Evolutionary conservation across 2,113 vertebrate species (phyloP), one percentile per base, ranked within the genome.

Genomic region (Noturus placidus): DNA sequence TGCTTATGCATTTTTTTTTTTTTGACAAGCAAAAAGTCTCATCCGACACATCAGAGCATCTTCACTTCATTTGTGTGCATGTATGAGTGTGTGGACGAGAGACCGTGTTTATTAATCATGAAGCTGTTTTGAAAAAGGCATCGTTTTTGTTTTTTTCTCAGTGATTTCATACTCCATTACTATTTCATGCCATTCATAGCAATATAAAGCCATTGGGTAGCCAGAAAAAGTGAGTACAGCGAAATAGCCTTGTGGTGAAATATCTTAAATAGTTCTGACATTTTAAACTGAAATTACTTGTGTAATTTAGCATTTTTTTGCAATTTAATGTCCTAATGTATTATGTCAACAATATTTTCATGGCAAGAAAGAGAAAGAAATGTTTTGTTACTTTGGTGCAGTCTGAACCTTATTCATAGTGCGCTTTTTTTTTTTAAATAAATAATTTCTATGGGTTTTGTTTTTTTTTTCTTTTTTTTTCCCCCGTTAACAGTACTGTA

Each of bases 151-250:
- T 83, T 86, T 89, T 65, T 72, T 46, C 38, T 50, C 69, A 83
- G 56, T 86, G 79, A 82, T 87, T 87, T 87, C 86, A 84, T 50
- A 76, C 69, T 88, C 74, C 82, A 84, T 88, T 87, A 82, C 79
- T 46, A 74, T 72, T 87, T 56, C 86, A 82, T 82, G 86, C 56
- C 63, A 61, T 87, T 87, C 86, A 82, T 82, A 72, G 79, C n/a
- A 42, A 56, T 50, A 38, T 50, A 25, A 61, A 50, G 52, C 65
- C 50, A 69, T 56, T 38, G 52, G 35, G 56, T 82, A 63, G 77
- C 61, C 63, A 35, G 33, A 59, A 85, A 22, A 38, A 11, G 17
- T 33, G 67, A 38, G 35, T 57, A 13, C 33, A 74, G 52, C 19
- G 33, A 72, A 82, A 69, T n/a, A 30, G 54, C 14, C 35, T 5